These are phyloP conservation scores for Setipinna tenuifilis DNA, from an alignment of 2,797 vertebrate species.

Conservation along the genomic window DNA sequence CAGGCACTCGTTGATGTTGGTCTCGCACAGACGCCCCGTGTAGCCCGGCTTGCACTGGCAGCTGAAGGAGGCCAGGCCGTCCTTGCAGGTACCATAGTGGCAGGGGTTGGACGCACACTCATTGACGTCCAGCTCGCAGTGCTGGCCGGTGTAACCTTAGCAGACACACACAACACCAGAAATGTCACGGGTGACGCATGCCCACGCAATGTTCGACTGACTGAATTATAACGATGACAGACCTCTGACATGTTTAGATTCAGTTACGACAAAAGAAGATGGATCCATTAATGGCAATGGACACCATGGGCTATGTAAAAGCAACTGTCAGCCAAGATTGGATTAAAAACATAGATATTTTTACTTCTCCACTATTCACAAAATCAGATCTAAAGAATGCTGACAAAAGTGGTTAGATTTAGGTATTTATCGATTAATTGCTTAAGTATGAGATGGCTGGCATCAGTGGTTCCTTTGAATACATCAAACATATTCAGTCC, in stretches of 20 bases:
- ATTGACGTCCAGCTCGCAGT: constrained; percentile 88
- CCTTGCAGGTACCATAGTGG: constrained; percentile 90
- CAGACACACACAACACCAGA: background rate
- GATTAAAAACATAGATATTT: background rate
- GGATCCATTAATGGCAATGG: background rate
- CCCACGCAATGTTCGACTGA: background rate
- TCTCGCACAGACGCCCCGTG: constrained; percentile 90
- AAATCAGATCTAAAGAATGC: background rate
- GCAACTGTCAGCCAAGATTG: background rate
- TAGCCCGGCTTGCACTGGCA: constrained; percentile 89
- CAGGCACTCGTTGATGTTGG: constrained; percentile 94
- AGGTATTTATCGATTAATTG: too few relatives aligned
- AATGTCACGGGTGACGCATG: background rate
- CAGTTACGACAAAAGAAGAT: too few relatives aligned
- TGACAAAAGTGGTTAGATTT: too few relatives aligned
- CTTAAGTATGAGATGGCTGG: background rate
- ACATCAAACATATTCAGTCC: background rate
- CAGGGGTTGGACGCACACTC: constrained; percentile 91
- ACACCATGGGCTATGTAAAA: background rate
- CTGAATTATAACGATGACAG: too few relatives aligned
- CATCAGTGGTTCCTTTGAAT: constrained; percentile 26
- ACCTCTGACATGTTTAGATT: too few relatives aligned
- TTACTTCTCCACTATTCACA: background rate
- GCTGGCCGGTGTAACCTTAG: constrained; percentile 85
- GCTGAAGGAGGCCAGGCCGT: constrained; percentile 87